phyloP scores from a whole-genome alignment of 2,888 invertebrate species.

The Apocheima hispidaria region DNA sequence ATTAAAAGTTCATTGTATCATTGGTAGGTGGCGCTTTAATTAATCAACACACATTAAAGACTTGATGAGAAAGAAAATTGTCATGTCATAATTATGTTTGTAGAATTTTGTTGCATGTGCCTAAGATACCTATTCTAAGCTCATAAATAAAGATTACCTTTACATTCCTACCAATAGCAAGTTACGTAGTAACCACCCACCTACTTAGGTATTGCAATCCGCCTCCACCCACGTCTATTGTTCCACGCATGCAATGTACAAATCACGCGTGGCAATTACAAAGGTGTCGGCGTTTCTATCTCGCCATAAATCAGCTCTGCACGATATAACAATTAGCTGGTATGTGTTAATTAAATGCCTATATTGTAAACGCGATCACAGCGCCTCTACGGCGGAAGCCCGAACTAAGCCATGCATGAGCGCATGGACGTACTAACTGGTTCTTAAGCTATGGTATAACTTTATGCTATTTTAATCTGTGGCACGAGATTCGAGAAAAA shows the following conservation, averaged over 20 bases:
- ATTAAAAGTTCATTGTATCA: conserved; percentile 12
- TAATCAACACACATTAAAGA: neutral
- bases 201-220: conserved; percentile 48
- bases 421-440: conserved; percentile 28
- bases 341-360: conserved; percentile 86
- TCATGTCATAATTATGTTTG: neutral
- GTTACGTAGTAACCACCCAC: conserved; percentile 40
- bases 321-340: conserved; percentile 86
- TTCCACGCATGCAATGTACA: conserved; percentile 74
- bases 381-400: conserved; percentile 60
- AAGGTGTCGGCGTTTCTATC: conserved; percentile 82
- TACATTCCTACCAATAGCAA: conserved; percentile 34
- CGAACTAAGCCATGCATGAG: conserved; percentile 52
- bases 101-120: neutral
- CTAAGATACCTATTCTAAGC: neutral
- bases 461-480: neutral
- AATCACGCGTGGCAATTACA: conserved; percentile 79
- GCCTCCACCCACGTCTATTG: conserved; percentile 60
- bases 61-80: conserved; percentile 1
- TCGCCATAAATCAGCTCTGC: conserved; percentile 83
- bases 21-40: conserved; percentile 23
- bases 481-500: conserved; percentile 12
- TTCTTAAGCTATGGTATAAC: conserved; percentile 7
- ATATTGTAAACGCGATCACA: conserved; percentile 62
- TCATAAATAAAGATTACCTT: conserved; percentile 18